These are phyloP conservation scores for Oryctes rhinoceros DNA, from an alignment of 1,140 invertebrate genomes.

Conservation along the genomic window DNA sequence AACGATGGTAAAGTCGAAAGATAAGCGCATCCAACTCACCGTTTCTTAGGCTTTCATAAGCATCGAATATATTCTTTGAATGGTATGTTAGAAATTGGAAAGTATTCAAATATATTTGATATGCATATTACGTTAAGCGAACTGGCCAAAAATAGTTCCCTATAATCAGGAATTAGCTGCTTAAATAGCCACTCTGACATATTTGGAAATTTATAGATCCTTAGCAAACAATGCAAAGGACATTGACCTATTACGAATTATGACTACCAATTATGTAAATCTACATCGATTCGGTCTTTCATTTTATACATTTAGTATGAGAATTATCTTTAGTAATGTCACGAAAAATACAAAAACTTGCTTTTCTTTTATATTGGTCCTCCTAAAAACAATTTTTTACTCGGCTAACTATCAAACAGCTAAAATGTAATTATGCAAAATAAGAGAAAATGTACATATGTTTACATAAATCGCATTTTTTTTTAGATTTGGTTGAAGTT, in stretches of 20 bases:
- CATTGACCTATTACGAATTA: too few relatives aligned
- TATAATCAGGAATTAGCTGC: neutral
- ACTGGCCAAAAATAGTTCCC: neutral
- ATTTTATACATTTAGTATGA: too few relatives aligned
- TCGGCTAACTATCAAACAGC: neutral
- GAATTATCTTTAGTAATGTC: too few relatives aligned
- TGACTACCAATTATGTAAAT: too few relatives aligned
- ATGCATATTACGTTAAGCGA: neutral
- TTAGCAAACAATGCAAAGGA: too few relatives aligned
- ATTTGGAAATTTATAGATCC: too few relatives aligned
- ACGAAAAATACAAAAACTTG: neutral
- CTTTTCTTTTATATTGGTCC: neutral
- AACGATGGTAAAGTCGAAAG: too few relatives aligned
- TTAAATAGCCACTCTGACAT: neutral
- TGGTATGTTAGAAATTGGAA: neutral
- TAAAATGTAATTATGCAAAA: too few relatives aligned
- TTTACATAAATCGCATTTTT: too few relatives aligned
- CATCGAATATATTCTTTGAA: neutral
- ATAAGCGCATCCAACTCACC: slow-evolving; percentile 2
- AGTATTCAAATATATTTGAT: neutral
- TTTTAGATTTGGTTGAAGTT: too few relatives aligned
- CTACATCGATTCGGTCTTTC: too few relatives aligned
- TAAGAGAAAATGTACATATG: too few relatives aligned
- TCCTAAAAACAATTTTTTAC: neutral
- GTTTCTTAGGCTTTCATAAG: neutral